phyloP scores from a whole-genome alignment of 35 echinoderm and acorn worm species.

The Ophioderma brevispina region DNA sequence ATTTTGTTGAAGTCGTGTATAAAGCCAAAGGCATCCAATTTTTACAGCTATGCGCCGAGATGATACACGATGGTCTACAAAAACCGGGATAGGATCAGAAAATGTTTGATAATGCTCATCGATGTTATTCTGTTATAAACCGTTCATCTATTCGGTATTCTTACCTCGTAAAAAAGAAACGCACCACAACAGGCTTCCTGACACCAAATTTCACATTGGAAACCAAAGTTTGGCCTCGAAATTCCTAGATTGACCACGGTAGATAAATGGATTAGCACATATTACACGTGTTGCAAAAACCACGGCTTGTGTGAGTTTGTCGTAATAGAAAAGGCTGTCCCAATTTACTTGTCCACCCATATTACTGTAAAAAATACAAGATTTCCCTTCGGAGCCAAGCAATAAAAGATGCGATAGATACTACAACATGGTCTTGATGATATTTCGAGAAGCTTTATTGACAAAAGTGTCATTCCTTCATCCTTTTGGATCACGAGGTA shows the following conservation, averaged over 20 bases:
- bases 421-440: slow-evolving; percentile 68
- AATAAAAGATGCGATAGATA: slow-evolving; percentile 61
- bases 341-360: slow-evolving; percentile 41
- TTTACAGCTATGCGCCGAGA: too few relatives aligned
- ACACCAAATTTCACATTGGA: not conserved
- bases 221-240: slow-evolving; percentile 4
- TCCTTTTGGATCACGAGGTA: not conserved
- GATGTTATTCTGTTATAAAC: too few relatives aligned
- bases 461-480: not conserved
- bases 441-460: slow-evolving; percentile 45
- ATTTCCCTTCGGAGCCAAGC: slow-evolving; percentile 78
- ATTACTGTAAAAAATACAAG: slow-evolving; percentile 70
- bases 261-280: slow-evolving; percentile 73
- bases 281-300: slow-evolving; percentile 58
- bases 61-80: too few relatives aligned
- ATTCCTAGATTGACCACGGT: slow-evolving; percentile 57
- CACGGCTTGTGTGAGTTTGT: too few relatives aligned
- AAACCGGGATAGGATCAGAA: too few relatives aligned
- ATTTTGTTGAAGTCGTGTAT: too few relatives aligned
- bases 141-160: too few relatives aligned
- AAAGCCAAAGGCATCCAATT: too few relatives aligned
- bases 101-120: too few relatives aligned
- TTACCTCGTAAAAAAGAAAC: too few relatives aligned
- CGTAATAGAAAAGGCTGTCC: slow-evolving; percentile 33
- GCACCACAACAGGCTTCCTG: too few relatives aligned